A percentile compares a stretch with the other conserved stretches of the same genome.
phyloP scores from a whole-genome alignment of 1,140 invertebrate species.

The Amphibalanus amphitrite region DNA sequence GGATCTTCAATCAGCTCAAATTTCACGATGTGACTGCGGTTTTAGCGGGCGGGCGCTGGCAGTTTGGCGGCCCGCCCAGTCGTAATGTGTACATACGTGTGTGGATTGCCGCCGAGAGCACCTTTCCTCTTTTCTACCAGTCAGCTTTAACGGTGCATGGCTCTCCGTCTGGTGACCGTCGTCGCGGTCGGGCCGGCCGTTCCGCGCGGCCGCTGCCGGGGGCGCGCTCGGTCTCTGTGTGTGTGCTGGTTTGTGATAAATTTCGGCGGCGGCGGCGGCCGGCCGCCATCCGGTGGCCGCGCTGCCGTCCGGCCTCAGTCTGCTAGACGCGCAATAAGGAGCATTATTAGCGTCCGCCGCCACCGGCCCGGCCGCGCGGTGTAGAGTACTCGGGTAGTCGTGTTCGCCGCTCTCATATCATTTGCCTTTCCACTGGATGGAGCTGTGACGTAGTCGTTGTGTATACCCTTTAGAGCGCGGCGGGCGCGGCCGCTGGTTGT shows the following conservation, averaged over 20 bases:
- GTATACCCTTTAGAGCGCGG: not conserved
- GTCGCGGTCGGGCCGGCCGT: too few species aligned
- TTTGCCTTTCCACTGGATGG: not conserved
- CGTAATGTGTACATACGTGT: not conserved
- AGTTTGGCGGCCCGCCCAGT: not conserved
- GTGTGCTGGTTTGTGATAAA: not conserved
- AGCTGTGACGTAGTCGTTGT: not conserved
- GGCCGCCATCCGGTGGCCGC: too few species aligned
- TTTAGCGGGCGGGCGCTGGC: not conserved
- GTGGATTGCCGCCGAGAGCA: not conserved
- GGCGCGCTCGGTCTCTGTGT: not conserved
- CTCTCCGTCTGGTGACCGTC: not conserved
- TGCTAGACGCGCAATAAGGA: not conserved
- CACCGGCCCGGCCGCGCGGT: too few species aligned
- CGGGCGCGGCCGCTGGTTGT: not conserved
- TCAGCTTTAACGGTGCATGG: not conserved
- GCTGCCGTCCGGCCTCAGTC: not conserved
- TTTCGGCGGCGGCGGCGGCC: not conserved
- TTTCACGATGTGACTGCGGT: not conserved
- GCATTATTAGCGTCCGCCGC: not conserved
- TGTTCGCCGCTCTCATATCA: not conserved
- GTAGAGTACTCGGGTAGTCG: not conserved
- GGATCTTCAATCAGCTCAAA: not conserved
- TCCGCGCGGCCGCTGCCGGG: too few species aligned
- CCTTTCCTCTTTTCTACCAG: not conserved